Percentiles rank a stretch among this genome's conserved stretches.
Evolutionary conservation across 2,113 vertebrate species (phyloP).

Genomic region (Acanthisitta chloris): DNA sequence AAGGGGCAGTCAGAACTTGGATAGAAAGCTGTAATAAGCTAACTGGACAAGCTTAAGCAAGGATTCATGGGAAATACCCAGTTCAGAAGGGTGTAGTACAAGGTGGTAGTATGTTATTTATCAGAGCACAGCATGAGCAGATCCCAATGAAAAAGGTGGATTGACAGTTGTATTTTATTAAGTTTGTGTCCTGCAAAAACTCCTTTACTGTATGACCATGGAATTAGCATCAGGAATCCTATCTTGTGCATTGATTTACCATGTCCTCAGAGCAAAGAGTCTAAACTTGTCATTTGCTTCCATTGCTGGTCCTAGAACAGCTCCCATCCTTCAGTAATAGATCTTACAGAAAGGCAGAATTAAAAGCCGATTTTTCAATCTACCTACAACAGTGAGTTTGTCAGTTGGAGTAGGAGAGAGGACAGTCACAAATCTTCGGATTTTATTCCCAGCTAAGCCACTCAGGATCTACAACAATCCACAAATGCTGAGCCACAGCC

Average conservation of each 20-base stretch:
- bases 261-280: not conserved
- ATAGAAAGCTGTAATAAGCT: not conserved
- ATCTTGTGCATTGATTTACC: not conserved
- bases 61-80: not conserved
- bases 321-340: not conserved
- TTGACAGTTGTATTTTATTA: not conserved
- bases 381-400: not conserved
- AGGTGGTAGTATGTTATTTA: not conserved
- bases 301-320: not conserved
- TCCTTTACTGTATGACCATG: not conserved
- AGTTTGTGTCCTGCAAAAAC: not conserved
- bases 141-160: not conserved
- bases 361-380: not conserved
- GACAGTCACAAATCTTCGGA: not conserved
- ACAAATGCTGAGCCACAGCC: not conserved
- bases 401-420: not conserved
- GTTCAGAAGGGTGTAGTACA: fast-evolving
- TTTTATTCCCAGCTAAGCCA: not conserved
- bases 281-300: not conserved
- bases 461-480: not conserved
- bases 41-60: not conserved
- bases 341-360: not conserved
- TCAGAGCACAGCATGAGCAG: not conserved
- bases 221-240: not conserved
- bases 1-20: not conserved